phyloP scores from a whole-genome alignment of 2,888 invertebrate genomes.

The Eupithecia abbreviata region DNA sequence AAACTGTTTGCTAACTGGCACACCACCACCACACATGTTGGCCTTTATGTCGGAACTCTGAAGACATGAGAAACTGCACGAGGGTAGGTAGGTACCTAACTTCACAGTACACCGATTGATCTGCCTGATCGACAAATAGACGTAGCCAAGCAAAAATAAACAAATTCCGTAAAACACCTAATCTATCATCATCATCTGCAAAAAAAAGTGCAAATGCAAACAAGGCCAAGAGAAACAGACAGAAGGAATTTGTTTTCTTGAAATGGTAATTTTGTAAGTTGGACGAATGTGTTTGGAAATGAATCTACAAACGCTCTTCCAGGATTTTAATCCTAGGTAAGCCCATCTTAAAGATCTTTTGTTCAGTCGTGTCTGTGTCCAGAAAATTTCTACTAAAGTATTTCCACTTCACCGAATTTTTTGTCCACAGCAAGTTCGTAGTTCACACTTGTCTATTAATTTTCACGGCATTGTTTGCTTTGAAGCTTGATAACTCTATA shows the following conservation, averaged over 20 bases:
- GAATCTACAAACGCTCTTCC: slow-evolving; percentile 94
- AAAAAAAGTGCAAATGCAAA: neutral
- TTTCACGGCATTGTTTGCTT: slow-evolving; percentile 95
- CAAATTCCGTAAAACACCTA: neutral
- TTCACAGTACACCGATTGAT: no score
- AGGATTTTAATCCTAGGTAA: slow-evolving; percentile 96
- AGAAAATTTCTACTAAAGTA: neutral
- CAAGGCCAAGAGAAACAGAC: neutral
- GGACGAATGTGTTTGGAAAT: slow-evolving; percentile 84
- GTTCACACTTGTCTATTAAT: slow-evolving; percentile 96
- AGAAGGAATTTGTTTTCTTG: slow-evolving; percentile 42
- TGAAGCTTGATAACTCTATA: slow-evolving; percentile 94
- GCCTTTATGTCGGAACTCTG: no score
- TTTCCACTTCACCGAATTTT: slow-evolving; percentile 53
- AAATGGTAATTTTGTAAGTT: slow-evolving; percentile 55
- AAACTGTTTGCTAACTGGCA: no score
- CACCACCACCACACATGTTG: no score
- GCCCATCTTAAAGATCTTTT: neutral
- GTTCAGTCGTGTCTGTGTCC: neutral
- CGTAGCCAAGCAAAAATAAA: neutral
- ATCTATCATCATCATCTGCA: neutral
- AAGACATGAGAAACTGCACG: no score
- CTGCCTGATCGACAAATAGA: slow-evolving; percentile 3
- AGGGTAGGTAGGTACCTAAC: no score
- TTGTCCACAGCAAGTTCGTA: slow-evolving; percentile 94